phyloP scores from a whole-genome alignment of 2,113 vertebrate genomes.

The Leptosomus discolor region DNA sequence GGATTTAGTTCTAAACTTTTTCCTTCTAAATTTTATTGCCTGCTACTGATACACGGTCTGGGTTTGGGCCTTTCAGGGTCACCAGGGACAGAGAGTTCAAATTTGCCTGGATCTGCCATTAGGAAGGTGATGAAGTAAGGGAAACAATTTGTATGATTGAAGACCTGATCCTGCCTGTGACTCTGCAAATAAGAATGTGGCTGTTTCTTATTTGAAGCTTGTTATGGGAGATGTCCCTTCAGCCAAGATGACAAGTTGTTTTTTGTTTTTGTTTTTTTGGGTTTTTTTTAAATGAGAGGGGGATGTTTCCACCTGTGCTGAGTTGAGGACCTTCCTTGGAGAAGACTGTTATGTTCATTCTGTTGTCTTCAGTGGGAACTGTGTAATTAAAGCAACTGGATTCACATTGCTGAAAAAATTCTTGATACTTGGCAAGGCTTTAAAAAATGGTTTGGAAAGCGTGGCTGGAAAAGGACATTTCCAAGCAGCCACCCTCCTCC shows the following conservation, averaged over 20 bases:
- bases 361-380: background rate
- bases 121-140: background rate
- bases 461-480: slow-evolving; percentile 30
- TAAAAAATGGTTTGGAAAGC: background rate
- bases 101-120: background rate
- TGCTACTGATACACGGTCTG: background rate
- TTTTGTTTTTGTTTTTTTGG: background rate
- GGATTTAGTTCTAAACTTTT: background rate
- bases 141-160: background rate
- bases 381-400: background rate
- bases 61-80: background rate
- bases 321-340: background rate
- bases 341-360: background rate
- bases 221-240: background rate
- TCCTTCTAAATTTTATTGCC: background rate
- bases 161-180: background rate
- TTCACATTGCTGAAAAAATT: background rate
- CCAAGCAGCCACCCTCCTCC: background rate
- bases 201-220: background rate
- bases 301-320: background rate
- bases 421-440: background rate
- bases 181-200: background rate
- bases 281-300: background rate
- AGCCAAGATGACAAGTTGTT: background rate
- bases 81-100: background rate